Percentiles rank a stretch among this genome's conserved stretches.
Conservation (phyloP, 1,140 invertebrate genomes). For the Nilaparvata lugens region DNA sequence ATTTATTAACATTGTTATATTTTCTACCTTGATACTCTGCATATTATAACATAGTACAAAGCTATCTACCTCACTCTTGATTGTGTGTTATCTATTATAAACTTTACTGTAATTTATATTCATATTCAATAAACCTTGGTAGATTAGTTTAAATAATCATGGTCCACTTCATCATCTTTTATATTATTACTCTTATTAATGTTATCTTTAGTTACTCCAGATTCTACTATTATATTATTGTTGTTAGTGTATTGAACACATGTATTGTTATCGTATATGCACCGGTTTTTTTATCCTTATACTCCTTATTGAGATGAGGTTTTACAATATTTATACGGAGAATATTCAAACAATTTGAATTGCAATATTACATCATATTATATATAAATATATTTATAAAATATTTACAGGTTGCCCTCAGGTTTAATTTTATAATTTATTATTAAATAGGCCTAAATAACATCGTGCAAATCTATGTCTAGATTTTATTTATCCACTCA, state of each 20-base stretch:
- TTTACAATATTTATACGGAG: neutral
- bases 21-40: neutral
- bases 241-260: no score
- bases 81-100: no score
- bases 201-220: neutral
- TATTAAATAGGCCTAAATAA: neutral
- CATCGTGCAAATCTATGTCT: neutral
- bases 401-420: slow-evolving; percentile 2
- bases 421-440: neutral
- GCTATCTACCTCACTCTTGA: slow-evolving; percentile 1
- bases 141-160: no score
- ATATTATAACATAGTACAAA: neutral
- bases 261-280: no score
- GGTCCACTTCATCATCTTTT: neutral
- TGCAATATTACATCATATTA: neutral
- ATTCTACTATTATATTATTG: no score
- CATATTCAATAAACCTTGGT: no score
- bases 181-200: neutral
- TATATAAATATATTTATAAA: neutral
- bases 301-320: neutral
- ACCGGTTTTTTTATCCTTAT: neutral
- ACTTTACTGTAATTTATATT: no score
- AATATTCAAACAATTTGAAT: no score
- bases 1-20: no score
- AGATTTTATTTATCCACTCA: neutral